Evolutionary conservation across 2,888 invertebrate genomes (phyloP).

Genomic region (Papilio demoleus): DNA sequence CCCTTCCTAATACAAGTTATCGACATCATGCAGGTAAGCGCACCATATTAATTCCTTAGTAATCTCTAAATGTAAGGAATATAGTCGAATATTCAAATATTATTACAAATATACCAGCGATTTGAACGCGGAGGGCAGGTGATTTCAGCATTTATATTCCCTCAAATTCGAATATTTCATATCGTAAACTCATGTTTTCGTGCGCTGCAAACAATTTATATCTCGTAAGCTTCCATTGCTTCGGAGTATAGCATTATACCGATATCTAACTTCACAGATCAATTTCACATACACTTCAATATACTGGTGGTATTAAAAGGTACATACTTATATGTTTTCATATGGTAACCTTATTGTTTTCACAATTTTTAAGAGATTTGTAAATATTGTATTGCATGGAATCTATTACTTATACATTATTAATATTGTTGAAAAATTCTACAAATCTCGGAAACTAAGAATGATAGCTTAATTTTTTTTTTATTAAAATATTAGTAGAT

Average conservation of each 20-base stretch:
- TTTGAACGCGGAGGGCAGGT: conserved; percentile 30
- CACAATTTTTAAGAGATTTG: too few relatives aligned
- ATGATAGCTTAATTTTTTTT: too few relatives aligned
- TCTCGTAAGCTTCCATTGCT: conserved; percentile 23
- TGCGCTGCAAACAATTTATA: conserved; percentile 32
- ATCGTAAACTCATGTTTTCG: conserved; percentile 27
- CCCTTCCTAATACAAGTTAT: too few relatives aligned
- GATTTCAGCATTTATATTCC: conserved; percentile 34
- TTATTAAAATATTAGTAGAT: too few relatives aligned
- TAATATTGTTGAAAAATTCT: too few relatives aligned
- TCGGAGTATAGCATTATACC: not conserved
- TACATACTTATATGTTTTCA: not conserved
- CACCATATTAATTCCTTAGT: too few relatives aligned
- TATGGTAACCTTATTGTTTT: too few relatives aligned
- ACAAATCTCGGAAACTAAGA: too few relatives aligned
- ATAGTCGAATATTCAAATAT: conserved; percentile 30
- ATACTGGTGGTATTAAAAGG: not conserved
- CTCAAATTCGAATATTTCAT: conserved; percentile 30
- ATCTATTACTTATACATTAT: too few relatives aligned
- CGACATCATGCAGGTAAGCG: too few relatives aligned
- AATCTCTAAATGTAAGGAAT: too few relatives aligned
- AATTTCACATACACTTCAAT: not conserved
- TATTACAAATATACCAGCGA: conserved; percentile 28
- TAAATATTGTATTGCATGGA: too few relatives aligned
- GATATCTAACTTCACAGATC: not conserved